Conservation (phyloP, 2,888 invertebrate genomes). For the Thereva nobilitata region DNA sequence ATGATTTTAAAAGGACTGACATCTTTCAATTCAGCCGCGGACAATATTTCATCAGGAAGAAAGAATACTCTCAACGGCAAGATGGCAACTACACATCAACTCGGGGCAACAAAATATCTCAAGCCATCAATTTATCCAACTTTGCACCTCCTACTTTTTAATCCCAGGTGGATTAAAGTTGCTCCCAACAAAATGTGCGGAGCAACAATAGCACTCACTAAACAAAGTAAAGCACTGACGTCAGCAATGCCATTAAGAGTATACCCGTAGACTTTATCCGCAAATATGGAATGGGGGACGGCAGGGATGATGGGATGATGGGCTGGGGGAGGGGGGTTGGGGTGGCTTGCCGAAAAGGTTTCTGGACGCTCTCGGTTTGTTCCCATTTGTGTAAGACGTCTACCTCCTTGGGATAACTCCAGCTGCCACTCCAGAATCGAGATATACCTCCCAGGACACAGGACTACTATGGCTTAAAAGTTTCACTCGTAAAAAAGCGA, state of each 20-base stretch:
- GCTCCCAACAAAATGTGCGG: not conserved
- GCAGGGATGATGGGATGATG: slow-evolving; percentile 8
- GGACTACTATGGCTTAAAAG: slow-evolving; percentile 28
- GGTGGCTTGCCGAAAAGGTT: slow-evolving; percentile 16
- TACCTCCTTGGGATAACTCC: slow-evolving; percentile 9
- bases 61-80: too few relatives aligned
- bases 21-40: too few relatives aligned
- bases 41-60: too few relatives aligned
- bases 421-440: slow-evolving; percentile 6
- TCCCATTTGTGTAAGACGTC: slow-evolving; percentile 7
- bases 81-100: too few relatives aligned
- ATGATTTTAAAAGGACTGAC: too few relatives aligned
- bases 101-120: too few relatives aligned
- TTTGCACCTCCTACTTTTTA: slow-evolving; percentile 15
- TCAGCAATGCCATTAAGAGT: slow-evolving; percentile 29
- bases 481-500: slow-evolving; percentile 39
- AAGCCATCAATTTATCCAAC: not conserved
- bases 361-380: slow-evolving; percentile 5
- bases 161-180: slow-evolving; percentile 23
- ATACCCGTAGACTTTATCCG: slow-evolving; percentile 24
- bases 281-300: not conserved
- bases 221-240: slow-evolving; percentile 22
- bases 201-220: slow-evolving; percentile 19
- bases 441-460: slow-evolving; percentile 22
- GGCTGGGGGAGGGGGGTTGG: slow-evolving; percentile 6